Percentiles rank a stretch among this genome's conserved stretches.
phyloP scores from a whole-genome alignment of 1,140 invertebrate species.

The Gyrodactylus bullatarudis region DNA sequence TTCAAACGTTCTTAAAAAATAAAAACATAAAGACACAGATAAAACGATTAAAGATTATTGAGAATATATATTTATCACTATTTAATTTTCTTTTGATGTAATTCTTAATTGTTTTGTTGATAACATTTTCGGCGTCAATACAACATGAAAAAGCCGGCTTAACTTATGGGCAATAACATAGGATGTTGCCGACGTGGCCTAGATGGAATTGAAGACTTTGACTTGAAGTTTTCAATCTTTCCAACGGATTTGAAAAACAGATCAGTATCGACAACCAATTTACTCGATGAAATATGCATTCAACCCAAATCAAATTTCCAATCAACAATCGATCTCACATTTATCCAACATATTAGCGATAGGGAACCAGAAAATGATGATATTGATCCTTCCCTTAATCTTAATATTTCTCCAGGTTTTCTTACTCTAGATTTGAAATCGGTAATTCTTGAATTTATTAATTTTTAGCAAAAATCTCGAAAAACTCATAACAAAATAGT shows the following conservation, averaged over 20 bases:
- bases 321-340: conserved; percentile 26
- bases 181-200: neutral
- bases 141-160: too few species aligned
- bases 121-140: too few species aligned
- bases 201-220: neutral
- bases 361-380: conserved; percentile 40
- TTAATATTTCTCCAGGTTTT: neutral
- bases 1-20: too few species aligned
- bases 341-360: conserved; percentile 86
- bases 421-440: neutral
- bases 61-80: too few species aligned
- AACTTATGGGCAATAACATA: neutral
- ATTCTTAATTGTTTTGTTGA: too few species aligned
- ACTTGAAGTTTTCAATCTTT: neutral
- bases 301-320: neutral
- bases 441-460: too few species aligned
- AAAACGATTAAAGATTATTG: too few species aligned
- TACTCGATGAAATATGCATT: neutral
- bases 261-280: neutral
- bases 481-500: neutral
- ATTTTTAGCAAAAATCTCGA: too few species aligned
- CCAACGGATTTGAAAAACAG: neutral
- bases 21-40: too few species aligned
- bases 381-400: neutral
- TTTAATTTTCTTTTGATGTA: too few species aligned